Base-by-base conservation (phyloP, 2,797 vertebrate species). In the Eurystomus glaucurus region DNA sequence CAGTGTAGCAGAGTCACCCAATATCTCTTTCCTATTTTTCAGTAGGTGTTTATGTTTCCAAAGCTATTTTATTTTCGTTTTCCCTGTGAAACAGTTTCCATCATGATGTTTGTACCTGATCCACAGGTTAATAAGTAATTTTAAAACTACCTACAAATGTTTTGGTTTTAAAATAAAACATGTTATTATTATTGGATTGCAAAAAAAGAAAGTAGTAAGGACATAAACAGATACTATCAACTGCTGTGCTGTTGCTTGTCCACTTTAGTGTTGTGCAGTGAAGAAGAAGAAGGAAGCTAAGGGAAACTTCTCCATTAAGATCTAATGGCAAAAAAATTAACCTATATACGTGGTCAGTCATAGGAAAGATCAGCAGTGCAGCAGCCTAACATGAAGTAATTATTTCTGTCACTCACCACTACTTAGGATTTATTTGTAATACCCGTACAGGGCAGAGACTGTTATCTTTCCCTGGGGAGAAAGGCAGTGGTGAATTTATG, bases 11-110 rank as follows among this genome's bases (percentile, higher is more conserved):
- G n/a, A 88, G 66, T 79, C 39, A 88, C 37, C n/a, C 76, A 84
- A 13, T 88, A 68, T 33, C 51, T 85, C 77, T 72, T 95, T 95
- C 66, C 87, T 41, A 74, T 52, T 90, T 55, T 95, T 82, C 80
- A 74, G 68, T 72, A 87, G 5, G 1, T 45, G 41, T 58, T 76
- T 43, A 29, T 60, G 4, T 50, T 85, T 66, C 25, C 52, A 70
- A 66, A 86, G 19, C 10, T 81, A 46, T 80, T 76, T 87, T 60
- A 48, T 71, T 86, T 87, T 65, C 6, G 11, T 75, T 90, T 96
- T 93, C 19, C 3, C 37, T 75, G 12, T 60, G 71, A 52, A 78
- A 51, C 23, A 43, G 13, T 74, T 90, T 76, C 62, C n/a, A 28
- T 72, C 7, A 11, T 69, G 4, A 39, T 31, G 10, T 86, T 81